phyloP scores from a whole-genome alignment of 1,140 invertebrate genomes.

The Lordiphosa collinella region DNA sequence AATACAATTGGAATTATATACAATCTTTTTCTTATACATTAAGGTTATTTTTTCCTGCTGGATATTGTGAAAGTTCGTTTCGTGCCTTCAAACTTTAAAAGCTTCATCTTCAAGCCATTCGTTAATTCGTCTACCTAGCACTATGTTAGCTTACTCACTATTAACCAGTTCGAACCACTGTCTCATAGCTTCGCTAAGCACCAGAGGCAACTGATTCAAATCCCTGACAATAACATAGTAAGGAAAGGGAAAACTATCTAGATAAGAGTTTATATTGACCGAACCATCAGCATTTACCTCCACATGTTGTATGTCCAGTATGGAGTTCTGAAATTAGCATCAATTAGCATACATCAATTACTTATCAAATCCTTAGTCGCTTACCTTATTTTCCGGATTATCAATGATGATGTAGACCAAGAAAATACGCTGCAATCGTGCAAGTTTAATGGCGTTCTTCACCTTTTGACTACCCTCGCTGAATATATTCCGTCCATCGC shows the following conservation, averaged over 20 bases:
- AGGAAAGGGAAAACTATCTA: conserved; percentile 99
- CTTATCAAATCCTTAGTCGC: conserved; percentile 2
- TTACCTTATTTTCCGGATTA: conserved; percentile 93
- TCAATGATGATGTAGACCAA: conserved; percentile 97
- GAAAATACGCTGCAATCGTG: conserved; percentile 91
- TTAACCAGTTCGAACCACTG: conserved; percentile 98
- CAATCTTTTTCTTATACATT: no score
- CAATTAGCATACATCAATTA: not conserved
- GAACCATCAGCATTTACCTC: conserved; percentile 85
- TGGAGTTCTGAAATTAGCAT: conserved; percentile 87
- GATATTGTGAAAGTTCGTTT: no score
- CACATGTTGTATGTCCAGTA: conserved; percentile 92
- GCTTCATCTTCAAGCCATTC: no score
- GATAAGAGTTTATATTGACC: conserved; percentile 83
- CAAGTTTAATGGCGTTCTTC: conserved; percentile 88
- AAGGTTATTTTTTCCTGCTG: no score
- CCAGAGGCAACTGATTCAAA: conserved; percentile 90
- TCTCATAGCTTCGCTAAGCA: conserved; percentile 95
- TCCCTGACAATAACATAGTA: conserved; percentile 97
- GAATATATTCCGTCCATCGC: conserved; percentile 96
- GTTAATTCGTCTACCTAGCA: no score
- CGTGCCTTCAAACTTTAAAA: no score
- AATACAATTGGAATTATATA: no score
- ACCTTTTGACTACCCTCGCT: conserved; percentile 92
- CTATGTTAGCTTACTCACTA: conserved; percentile 73